Evolutionary conservation across 2,797 vertebrate genomes (phyloP).

Genomic region (Emys orbicularis): DNA sequence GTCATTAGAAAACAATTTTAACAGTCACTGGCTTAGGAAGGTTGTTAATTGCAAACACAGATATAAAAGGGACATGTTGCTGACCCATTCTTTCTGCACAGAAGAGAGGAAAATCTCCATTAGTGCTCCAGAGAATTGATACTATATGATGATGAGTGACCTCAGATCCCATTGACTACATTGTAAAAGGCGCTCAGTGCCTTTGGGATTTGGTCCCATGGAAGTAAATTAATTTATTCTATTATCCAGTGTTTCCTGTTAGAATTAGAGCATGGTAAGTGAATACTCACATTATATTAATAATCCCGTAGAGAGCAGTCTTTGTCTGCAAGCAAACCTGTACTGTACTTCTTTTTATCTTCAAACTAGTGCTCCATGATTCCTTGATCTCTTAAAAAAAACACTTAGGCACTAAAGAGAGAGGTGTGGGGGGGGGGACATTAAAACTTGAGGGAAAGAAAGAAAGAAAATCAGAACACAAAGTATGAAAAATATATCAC

Average conservation of each 20-base stretch:
- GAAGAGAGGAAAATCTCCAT: background rate
- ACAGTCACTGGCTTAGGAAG: background rate
- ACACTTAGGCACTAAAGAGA: background rate
- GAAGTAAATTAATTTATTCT: background rate
- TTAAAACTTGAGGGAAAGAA: background rate
- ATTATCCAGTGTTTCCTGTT: background rate
- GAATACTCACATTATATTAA: background rate
- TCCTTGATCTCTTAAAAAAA: background rate
- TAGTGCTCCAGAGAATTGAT: background rate
- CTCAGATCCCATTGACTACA: background rate
- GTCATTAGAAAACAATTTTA: background rate
- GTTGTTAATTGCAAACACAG: background rate
- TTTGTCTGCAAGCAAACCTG: background rate
- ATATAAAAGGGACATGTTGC: background rate
- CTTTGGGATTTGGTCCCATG: background rate
- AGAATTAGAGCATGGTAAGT: background rate
- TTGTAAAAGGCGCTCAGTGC: background rate
- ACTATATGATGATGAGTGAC: background rate
- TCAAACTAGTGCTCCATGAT: background rate
- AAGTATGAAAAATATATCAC: background rate
- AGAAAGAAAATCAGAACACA: background rate
- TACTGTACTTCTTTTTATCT: background rate
- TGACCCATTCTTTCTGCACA: background rate
- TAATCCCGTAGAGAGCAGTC: background rate
- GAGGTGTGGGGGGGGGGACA: no score